phyloP scores from a whole-genome alignment of 2,888 invertebrate genomes.

The Eledona agricola region DNA sequence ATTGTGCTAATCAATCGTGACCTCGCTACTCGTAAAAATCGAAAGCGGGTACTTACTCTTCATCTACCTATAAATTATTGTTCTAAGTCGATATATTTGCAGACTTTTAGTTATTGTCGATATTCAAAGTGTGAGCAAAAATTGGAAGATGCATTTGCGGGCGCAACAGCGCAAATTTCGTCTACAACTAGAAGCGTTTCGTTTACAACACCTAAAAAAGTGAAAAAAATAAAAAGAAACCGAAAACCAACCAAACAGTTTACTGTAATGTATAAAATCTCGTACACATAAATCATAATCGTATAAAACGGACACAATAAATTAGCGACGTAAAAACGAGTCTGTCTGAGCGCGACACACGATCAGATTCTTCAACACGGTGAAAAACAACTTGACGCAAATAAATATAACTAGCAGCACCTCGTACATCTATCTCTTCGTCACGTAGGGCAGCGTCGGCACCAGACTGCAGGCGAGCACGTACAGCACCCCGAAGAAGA shows the following conservation, averaged over 20 bases:
- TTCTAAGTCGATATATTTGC: constrained; percentile 15
- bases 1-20: constrained; percentile 30
- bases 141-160: constrained; percentile 22
- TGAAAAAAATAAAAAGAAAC: constrained; percentile 20
- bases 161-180: too few relatives aligned
- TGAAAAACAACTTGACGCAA: constrained; percentile 42
- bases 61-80: constrained; percentile 19
- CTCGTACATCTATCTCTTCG: constrained; percentile 55
- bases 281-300: constrained; percentile 14
- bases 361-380: constrained; percentile 39
- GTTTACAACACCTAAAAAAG: constrained; percentile 8
- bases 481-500: constrained; percentile 90
- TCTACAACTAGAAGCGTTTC: constrained; percentile 21
- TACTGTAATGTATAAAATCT: constrained; percentile 29
- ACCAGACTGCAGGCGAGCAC: constrained; percentile 83
- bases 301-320: constrained; percentile 26
- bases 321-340: constrained; percentile 12
- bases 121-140: constrained; percentile 5
- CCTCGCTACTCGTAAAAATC: constrained; percentile 9
- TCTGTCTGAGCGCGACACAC: too few relatives aligned
- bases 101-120: constrained; percentile 28
- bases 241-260: constrained; percentile 21
- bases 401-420: constrained; percentile 41
- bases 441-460: constrained; percentile 69
- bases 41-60: constrained; percentile 6